A percentile compares a stretch with the other conserved stretches of the same genome.
phyloP scores from a whole-genome alignment of 2,888 invertebrate genomes.

The Himalopsyche kuldschensis region DNA sequence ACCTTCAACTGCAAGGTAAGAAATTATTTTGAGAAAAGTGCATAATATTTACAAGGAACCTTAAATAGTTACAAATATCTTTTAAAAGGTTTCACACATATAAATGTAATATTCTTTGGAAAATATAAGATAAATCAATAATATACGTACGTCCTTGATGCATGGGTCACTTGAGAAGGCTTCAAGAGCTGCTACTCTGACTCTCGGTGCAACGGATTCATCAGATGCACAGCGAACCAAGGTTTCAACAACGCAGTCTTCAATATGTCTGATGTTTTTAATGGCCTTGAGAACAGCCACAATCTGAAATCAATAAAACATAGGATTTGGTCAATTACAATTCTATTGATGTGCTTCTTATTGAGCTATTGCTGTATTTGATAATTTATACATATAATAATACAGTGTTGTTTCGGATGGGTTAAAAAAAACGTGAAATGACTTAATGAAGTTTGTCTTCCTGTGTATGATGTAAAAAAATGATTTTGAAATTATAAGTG shows the following conservation, averaged over 20 bases:
- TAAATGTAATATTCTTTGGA: too few species aligned
- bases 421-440: too few species aligned
- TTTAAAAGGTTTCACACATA: too few species aligned
- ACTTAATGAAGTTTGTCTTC: background rate
- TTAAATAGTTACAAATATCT: background rate
- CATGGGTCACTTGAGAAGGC: slow-evolving; percentile 74
- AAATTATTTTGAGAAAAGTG: background rate
- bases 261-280: slow-evolving; percentile 72
- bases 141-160: slow-evolving; percentile 51
- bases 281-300: slow-evolving; percentile 80
- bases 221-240: slow-evolving; percentile 65
- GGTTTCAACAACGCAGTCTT: slow-evolving; percentile 62
- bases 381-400: background rate
- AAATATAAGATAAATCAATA: background rate
- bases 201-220: slow-evolving; percentile 63
- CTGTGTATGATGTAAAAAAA: background rate
- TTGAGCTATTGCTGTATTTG: background rate
- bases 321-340: background rate
- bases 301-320: slow-evolving; percentile 48
- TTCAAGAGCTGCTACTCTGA: slow-evolving; percentile 79
- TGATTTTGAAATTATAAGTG: background rate
- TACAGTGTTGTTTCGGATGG: too few species aligned
- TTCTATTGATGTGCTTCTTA: background rate
- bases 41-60: background rate
- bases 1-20: slow-evolving; percentile 48